These are phyloP conservation scores for Agelaius phoeniceus DNA, from an alignment of 2,113 vertebrate species.

Conservation along the genomic window DNA sequence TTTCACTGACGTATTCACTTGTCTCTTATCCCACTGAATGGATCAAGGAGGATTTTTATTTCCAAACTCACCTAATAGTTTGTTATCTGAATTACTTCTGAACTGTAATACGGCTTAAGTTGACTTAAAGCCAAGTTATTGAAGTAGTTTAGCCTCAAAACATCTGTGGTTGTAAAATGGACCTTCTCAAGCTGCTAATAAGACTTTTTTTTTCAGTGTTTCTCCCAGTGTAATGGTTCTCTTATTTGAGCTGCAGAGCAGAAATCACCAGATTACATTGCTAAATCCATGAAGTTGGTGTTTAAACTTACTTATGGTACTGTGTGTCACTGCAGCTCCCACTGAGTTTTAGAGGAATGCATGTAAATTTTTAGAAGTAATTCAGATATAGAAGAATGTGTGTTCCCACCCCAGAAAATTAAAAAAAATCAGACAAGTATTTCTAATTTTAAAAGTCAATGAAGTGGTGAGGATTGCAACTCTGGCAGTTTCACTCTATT, in stretches of 20 bases:
- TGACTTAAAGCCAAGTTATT: constrained; percentile 19
- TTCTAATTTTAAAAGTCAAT: not conserved
- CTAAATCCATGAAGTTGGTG: not conserved
- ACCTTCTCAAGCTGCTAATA: not conserved
- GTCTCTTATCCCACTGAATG: not conserved
- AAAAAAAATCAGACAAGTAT: not conserved
- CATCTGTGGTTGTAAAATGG: constrained; percentile 15
- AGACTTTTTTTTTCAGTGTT: not conserved
- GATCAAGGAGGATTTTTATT: not conserved
- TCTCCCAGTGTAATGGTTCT: not conserved
- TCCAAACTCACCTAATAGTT: constrained; percentile 9
- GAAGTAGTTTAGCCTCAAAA: not conserved
- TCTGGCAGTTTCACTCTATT: not conserved
- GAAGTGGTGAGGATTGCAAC: not conserved
- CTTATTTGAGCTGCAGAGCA: not conserved
- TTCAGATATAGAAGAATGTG: not conserved
- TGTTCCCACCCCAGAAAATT: not conserved
- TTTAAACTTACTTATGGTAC: not conserved
- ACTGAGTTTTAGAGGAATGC: not conserved
- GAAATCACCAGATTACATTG: not conserved
- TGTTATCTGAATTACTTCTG: constrained; percentile 27
- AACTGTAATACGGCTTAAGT: not conserved
- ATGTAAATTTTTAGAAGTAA: not conserved
- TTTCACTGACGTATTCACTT: not conserved
- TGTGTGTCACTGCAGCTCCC: not conserved